Conservation (phyloP, 1,140 invertebrate genomes). For the Heliothis virescens region DNA sequence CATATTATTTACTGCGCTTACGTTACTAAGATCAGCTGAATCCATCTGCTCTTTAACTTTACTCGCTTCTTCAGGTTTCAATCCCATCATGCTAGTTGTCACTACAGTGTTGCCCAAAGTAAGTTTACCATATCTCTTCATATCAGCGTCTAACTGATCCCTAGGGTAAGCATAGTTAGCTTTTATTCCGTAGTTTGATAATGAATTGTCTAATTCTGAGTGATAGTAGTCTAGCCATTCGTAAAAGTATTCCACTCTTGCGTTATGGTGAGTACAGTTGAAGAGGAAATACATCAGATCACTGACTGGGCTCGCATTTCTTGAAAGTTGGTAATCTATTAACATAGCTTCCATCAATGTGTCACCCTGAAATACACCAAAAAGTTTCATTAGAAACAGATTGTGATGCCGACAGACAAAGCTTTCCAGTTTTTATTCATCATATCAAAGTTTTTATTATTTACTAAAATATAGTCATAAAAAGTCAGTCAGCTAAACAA, state of each 20-base stretch:
- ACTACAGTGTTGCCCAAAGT: conserved; percentile 37
- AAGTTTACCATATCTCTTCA: conserved; percentile 56
- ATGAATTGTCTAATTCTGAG: conserved; percentile 50
- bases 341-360: conserved; percentile 49
- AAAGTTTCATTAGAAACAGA: no score
- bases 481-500: no score
- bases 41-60: conserved; percentile 33
- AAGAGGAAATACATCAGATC: conserved; percentile 58
- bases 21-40: neutral
- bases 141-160: conserved; percentile 58
- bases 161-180: conserved; percentile 51
- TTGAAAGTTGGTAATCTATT: conserved; percentile 61
- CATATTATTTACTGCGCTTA: neutral
- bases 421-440: no score
- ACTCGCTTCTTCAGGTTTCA: conserved; percentile 42
- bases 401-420: no score
- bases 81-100: neutral
- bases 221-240: conserved; percentile 65
- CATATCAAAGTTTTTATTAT: no score
- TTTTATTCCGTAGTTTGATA: conserved; percentile 56
- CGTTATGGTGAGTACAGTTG: conserved; percentile 58
- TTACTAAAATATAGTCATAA: no score
- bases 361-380: conserved; percentile 56
- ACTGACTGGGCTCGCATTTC: conserved; percentile 49
- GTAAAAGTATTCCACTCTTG: conserved; percentile 52